Evolutionary conservation across 64 coral and sea anemone species (phyloP), one percentile per base, ranked within the genome.

Genomic region (Hydrozoanthus tunicans): DNA sequence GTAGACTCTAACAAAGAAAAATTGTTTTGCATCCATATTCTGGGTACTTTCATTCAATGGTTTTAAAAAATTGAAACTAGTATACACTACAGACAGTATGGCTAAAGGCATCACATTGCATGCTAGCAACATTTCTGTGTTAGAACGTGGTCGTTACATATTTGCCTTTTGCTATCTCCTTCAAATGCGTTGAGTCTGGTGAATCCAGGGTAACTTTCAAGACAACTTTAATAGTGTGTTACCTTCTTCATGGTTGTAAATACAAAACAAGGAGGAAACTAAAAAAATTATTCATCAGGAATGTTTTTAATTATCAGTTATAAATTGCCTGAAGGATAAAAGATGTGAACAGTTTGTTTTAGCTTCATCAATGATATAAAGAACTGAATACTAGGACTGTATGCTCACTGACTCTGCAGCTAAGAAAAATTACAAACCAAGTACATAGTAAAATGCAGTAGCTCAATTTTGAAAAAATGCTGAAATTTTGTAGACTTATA

Each of bases 221-320:
- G 32, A 43, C 2, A 43, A 43, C 32, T 43, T 43, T 43, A 43
- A 43, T 2, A 43, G 32, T 43, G 32, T 43, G 2, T 67, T 13
- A 67, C 1, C 11, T 13, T 67, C 64, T 67, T 67, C 7, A 1
- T 67, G 64, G 64, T 67, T 3, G 64, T 67, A 67, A 67, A 67
- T 67, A 67, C 64, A 67, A 67, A 67, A 8, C 64, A 67, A 67
- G 64, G 64, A 67, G 64, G 64, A 67, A 67, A 67, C 64, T 67
- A 67, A 67, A 4, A 63, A 67, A 67, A 67, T 67, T 67, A 0
- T 67, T 67, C 64, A 67, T 67, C 1, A 1, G 64, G 0, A 67
- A 67, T 0, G 11, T 67, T 67, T 67, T 67, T 1, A 67, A 67
- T 67, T 9, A 43, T 43, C 32, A 43, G 32, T 43, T 43, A 43